Percentiles rank a stretch among this genome's conserved stretches.
Conservation (phyloP, 2,113 vertebrate genomes). For the Aspiorhynchus laticeps region DNA sequence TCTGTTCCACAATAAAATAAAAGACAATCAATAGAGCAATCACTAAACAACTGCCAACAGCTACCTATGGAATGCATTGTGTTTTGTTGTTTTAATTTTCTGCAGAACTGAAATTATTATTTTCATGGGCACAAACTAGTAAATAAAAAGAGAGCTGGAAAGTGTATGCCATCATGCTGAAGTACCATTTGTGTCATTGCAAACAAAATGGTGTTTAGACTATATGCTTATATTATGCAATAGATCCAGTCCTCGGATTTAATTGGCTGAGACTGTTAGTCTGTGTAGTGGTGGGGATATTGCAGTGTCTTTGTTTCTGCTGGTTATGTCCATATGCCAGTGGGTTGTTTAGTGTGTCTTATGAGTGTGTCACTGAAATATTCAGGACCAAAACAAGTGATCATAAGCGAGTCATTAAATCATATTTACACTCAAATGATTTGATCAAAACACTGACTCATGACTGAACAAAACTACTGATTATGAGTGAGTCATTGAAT, state of each 20-base stretch:
- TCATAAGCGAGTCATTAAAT: too few relatives aligned
- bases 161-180: background rate
- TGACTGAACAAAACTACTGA: background rate
- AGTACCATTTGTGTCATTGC: background rate
- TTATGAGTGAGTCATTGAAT: background rate
- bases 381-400: background rate
- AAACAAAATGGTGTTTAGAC: background rate
- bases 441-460: background rate
- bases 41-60: conserved; percentile 8
- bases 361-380: background rate
- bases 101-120: background rate
- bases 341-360: background rate
- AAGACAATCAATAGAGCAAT: conserved; percentile 48
- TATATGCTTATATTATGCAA: background rate
- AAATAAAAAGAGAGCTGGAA: background rate
- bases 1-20: conserved; percentile 29
- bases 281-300: background rate
- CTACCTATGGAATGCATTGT: background rate
- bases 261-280: background rate
- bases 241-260: background rate
- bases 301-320: background rate
- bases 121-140: background rate
- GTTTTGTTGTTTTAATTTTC: background rate
- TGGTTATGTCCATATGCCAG: background rate
- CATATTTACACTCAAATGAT: background rate